These are phyloP conservation scores for Alfaro cultratus DNA, from an alignment of 2,797 vertebrate species.

Conservation along the genomic window DNA sequence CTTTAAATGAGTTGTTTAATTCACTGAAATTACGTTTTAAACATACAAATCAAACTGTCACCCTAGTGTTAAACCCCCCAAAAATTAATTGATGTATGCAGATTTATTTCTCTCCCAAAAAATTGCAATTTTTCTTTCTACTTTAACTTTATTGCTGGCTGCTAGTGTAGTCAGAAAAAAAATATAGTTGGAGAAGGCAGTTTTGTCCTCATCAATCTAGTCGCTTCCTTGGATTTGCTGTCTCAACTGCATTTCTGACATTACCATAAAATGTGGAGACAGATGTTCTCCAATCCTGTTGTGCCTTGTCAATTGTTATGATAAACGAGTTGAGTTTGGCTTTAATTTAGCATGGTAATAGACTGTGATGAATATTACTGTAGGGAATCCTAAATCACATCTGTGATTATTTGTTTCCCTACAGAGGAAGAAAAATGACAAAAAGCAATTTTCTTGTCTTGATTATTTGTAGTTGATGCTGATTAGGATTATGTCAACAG, in stretches of 20 bases:
- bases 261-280: conserved; percentile 30
- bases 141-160: not conserved
- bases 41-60: not conserved
- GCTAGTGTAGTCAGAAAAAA: not conserved
- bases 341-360: conserved; percentile 57
- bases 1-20: no score
- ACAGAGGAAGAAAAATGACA: conserved; percentile 43
- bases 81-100: not conserved
- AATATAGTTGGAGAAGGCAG: not conserved
- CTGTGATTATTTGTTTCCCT: conserved; percentile 37
- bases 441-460: conserved; percentile 27
- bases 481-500: conserved; percentile 7
- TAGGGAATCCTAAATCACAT: conserved; percentile 44
- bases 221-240: conserved; percentile 2
- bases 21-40: not conserved
- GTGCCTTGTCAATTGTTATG: conserved; percentile 31
- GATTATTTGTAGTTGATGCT: conserved; percentile 28
- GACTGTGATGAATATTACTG: conserved; percentile 45
- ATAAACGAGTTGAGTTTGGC: conserved; percentile 36
- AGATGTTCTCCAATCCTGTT: conserved; percentile 29
- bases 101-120: not conserved
- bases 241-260: conserved; percentile 9
- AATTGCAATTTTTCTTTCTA: not conserved
- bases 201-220: conserved; percentile 1
- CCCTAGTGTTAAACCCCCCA: not conserved